Evolutionary conservation across 2,888 invertebrate species (phyloP), one percentile per base, ranked within the genome.

Genomic region (Zygothrica quintamaculata): DNA sequence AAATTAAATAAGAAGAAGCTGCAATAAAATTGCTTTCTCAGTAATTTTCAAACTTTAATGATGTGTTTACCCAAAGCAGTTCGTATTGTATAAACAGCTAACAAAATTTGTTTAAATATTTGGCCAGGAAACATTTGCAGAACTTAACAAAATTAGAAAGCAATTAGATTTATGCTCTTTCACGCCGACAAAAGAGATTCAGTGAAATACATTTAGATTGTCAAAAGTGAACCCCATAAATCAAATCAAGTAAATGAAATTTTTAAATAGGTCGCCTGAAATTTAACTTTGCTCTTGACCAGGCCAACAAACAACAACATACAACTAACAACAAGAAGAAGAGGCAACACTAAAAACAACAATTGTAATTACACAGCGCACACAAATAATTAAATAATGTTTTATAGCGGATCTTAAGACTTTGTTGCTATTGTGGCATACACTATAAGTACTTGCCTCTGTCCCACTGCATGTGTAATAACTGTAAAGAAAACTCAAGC

Each of bases 321-420:
- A n/a, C n/a, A 11, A 50, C 13, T 26, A 51, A 33, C 37, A 39
- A 33, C 18, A 56, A 36, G 15, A 50, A 12, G 1, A 13, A n/a
- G n/a, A n/a, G n/a, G 1, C 11, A 51, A 44, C 16, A 39, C 26
- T 13, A 29, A 40, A 25, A 15, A 26, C 40, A 57, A 57, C 57
- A 65, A 57, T 65, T 70, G 84, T 68, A 81, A 82, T 87, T 77
- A 77, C 66, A 60, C 50, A 61, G 60, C 53, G 22, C 39, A 47
- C 39, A 47, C 42, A 73, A 80, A 69, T 84, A 81, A 82, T 82
- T 72, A 80, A 82, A 84, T 77, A 73, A 81, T 87, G 62, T 71
- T 87, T 82, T 75, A 82, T 73, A 66, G 81, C 66, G 65, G 61
- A 51, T 43, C 59, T 62, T 39, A 65, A 56, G 65, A 58, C 66